Evolutionary conservation across 2,888 invertebrate species (phyloP).

Genomic region (Conistra vaccinii): DNA sequence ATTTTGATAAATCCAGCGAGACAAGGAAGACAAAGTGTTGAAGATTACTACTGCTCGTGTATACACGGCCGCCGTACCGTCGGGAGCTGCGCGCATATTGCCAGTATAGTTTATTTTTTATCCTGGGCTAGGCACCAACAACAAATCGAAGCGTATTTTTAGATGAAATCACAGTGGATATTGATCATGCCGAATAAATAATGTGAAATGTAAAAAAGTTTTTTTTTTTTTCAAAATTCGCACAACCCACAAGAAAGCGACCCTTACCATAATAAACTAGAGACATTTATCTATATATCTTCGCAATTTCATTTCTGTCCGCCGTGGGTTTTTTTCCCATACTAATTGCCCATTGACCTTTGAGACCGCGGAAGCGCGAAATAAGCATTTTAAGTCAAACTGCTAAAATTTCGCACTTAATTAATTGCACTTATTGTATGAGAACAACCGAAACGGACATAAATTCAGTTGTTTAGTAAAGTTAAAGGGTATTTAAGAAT

Average conservation of each 20-base stretch:
- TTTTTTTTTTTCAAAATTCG: not conserved
- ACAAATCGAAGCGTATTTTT: slow-evolving; percentile 1
- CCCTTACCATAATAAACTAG: too few species aligned
- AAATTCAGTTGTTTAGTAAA: too few species aligned
- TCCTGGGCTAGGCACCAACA: slow-evolving; percentile 6
- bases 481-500: too few species aligned
- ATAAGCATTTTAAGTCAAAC: too few species aligned
- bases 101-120: slow-evolving; percentile 14
- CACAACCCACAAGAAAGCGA: too few species aligned
- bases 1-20: not conserved
- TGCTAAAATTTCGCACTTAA: too few species aligned
- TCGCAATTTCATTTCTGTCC: slow-evolving; percentile 14
- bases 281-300: not conserved
- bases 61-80: too few species aligned
- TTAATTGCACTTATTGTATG: too few species aligned
- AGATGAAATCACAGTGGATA: not conserved
- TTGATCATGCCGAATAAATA: not conserved
- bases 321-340: slow-evolving; percentile 12
- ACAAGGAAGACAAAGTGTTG: not conserved
- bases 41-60: not conserved
- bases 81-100: slow-evolving; percentile 1
- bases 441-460: too few species aligned
- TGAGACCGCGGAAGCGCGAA: too few species aligned
- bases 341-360: slow-evolving; percentile 12
- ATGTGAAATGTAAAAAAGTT: not conserved